A percentile compares a stretch with the other conserved stretches of the same genome.
Conservation (phyloP, 2,113 vertebrate genomes). For the Cavia porcellus region DNA sequence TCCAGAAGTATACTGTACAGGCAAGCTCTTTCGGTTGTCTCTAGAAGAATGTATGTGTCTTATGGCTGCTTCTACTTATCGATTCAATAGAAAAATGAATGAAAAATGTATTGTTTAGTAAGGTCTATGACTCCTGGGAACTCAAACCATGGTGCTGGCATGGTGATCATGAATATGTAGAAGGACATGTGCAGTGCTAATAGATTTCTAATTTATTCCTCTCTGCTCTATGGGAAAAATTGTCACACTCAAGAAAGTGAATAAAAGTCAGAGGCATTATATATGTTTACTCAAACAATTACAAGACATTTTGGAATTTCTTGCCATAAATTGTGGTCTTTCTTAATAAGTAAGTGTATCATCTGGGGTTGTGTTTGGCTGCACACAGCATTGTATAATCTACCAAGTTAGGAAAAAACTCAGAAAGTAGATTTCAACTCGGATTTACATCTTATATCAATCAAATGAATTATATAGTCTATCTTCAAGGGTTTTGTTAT, state of each 20-base stretch:
- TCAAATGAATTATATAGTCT: constrained; percentile 65
- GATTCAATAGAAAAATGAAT: not conserved
- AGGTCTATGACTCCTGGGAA: not conserved
- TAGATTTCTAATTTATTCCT: not conserved
- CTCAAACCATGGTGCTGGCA: not conserved
- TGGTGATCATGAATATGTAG: not conserved
- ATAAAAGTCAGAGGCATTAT: not conserved
- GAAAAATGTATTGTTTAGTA: not conserved
- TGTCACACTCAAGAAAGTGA: not conserved
- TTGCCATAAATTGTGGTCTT: not conserved
- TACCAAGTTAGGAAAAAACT: not conserved
- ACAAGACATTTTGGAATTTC: not conserved
- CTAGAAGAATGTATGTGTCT: not conserved
- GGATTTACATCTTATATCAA: not conserved
- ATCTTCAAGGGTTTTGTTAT: constrained; percentile 65
- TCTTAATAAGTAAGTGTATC: not conserved
- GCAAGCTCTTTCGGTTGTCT: not conserved
- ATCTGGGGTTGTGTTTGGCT: not conserved
- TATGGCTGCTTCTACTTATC: not conserved
- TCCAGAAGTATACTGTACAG: not conserved
- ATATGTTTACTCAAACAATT: not conserved
- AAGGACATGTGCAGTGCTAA: not conserved
- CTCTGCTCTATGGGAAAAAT: not conserved
- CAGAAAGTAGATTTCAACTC: not conserved
- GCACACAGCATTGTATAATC: not conserved